These are phyloP conservation scores for Cataglyphis rosenhaueri DNA, from an alignment of 2,888 invertebrate species.

Conservation along the genomic window DNA sequence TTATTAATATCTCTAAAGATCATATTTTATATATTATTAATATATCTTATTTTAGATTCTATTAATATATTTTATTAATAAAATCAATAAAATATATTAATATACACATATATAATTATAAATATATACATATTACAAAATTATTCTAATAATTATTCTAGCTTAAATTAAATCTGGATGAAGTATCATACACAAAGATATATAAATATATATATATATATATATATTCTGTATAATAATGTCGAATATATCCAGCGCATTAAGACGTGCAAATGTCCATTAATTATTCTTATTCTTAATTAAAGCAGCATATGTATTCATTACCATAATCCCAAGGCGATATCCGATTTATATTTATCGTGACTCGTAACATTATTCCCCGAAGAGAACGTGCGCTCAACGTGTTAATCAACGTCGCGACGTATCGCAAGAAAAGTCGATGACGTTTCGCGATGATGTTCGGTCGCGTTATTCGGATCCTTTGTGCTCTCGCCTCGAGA, in stretches of 20 bases:
- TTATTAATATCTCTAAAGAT: no score
- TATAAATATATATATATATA: no score
- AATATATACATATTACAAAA: neutral
- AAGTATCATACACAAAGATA: neutral
- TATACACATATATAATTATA: no score
- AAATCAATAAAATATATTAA: no score
- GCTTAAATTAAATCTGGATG: neutral
- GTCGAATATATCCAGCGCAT: neutral
- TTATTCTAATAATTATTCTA: neutral
- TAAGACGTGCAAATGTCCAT: neutral
- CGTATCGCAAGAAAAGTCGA: constrained; percentile 34
- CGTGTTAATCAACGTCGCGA: constrained; percentile 31
- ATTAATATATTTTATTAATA: neutral
- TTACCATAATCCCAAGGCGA: constrained; percentile 39
- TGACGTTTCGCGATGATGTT: constrained; percentile 42
- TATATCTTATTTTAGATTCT: no score
- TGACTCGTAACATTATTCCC: constrained; percentile 17
- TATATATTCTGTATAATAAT: neutral
- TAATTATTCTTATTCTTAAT: neutral
- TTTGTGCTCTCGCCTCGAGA: constrained; percentile 46
- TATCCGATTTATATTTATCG: constrained; percentile 19
- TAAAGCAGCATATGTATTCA: neutral
- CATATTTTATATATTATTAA: no score
- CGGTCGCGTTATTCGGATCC: constrained; percentile 47
- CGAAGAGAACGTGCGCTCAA: neutral